Base-by-base conservation (phyloP, 2,797 vertebrate genomes). In the Micrastur ruficollis region DNA sequence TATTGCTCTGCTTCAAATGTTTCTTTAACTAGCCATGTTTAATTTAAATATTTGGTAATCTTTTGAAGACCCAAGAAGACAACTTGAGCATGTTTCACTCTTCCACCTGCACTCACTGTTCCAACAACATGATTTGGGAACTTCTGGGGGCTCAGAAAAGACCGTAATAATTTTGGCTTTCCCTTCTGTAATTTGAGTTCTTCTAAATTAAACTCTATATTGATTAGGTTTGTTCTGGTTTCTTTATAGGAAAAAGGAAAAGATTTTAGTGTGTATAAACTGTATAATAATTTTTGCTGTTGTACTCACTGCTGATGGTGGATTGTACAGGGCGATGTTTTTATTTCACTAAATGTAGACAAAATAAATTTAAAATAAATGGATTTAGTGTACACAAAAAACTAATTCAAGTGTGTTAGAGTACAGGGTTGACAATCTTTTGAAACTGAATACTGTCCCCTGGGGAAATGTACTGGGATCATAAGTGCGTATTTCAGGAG, bases 241-340 rank as follows among this genome's bases (percentile, higher is more conserved):
- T 98, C 97, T 98, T 98, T 97, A 97, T 98, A 98, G 97, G 97
- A 98, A 92, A 98, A 98, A 98, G 96, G 97, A 98, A 95, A 98
- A 97, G 98, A 98, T 98, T 99, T 98, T 98, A 99, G 99, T 98
- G 98, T 99, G 99, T 99, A 99, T 98, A 99, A 99, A 99, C 98
- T 99, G 99, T 99, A 99, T 99, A 98, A 99, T 99, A 99, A 98
- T 99, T 98, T 98, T 98, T 98, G 98, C 98, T 99, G 99, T 99
- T 99, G 99, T 99, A 99, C 99, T 99, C 99, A 98, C 98, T 99
- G 98, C 98, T 95, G 98, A 98, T 98, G 98, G 99, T 99, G 98
- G 98, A 99, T 98, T 99, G 99, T 99, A 99, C 99, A 99, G 99
- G 99, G 99, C 99, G 97, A 98, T 99, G 99, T 99, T 99, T 99